Evolutionary conservation across 1,140 invertebrate genomes (phyloP).

Genomic region (Araneus ventricosus): DNA sequence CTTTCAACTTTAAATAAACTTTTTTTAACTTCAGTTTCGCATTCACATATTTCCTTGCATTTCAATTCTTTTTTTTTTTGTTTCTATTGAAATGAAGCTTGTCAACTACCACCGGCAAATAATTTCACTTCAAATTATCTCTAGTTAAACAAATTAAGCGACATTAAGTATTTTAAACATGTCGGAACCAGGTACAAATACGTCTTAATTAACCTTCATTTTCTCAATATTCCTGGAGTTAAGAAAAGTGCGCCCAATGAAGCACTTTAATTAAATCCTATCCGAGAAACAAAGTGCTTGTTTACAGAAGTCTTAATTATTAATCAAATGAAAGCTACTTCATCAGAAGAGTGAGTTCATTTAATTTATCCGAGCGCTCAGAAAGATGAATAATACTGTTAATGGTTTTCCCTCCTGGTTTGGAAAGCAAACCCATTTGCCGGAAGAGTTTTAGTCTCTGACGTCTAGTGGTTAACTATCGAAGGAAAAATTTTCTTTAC

Average conservation of each 20-base stretch:
- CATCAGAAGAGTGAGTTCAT: not conserved
- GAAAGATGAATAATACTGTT: not conserved
- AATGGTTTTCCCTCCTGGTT: not conserved
- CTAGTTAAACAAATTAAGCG: not conserved
- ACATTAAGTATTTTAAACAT: not conserved
- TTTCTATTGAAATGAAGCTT: too few relatives aligned
- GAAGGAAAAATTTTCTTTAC: not conserved
- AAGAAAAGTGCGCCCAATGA: not conserved
- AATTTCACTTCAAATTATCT: not conserved
- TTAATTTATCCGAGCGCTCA: not conserved
- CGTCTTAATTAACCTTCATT: not conserved
- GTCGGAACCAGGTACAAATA: not conserved
- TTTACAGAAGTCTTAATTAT: not conserved
- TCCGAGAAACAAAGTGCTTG: not conserved
- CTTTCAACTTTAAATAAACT: too few relatives aligned
- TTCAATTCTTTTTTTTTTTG: too few relatives aligned
- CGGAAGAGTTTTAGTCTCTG: not conserved
- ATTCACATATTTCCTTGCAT: too few relatives aligned
- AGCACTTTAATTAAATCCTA: constrained; percentile 3
- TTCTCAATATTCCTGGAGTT: not conserved
- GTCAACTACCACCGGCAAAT: not conserved
- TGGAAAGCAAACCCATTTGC: not conserved
- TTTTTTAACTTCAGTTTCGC: too few relatives aligned
- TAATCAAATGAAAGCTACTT: not conserved
- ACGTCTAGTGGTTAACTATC: not conserved